Evolutionary conservation across 2,888 invertebrate genomes (phyloP).

Genomic region (Allacma fusca): DNA sequence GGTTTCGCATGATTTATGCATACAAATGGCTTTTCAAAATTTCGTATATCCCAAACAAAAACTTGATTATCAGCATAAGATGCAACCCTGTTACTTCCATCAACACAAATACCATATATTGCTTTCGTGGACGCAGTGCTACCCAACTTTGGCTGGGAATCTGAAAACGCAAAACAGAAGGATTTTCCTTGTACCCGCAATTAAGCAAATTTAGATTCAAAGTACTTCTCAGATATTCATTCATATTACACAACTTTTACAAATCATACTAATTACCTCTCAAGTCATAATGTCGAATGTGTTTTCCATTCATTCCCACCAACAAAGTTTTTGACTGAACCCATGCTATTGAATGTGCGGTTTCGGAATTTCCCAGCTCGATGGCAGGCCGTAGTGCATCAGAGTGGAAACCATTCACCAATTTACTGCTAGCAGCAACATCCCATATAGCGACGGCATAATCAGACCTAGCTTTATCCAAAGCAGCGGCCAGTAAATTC

Average conservation of each 20-base stretch:
- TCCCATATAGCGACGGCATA: constrained; percentile 92
- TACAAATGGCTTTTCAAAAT: constrained; percentile 83
- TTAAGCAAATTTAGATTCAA: neutral
- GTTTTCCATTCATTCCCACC: constrained; percentile 89
- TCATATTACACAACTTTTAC: too few species aligned
- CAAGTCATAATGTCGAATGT: constrained; percentile 86
- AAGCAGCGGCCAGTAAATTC: constrained; percentile 82
- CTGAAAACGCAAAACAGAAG: constrained; percentile 37
- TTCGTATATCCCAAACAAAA: constrained; percentile 87
- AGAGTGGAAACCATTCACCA: constrained; percentile 63
- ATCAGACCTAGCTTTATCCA: constrained; percentile 90
- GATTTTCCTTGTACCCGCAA: constrained; percentile 25
- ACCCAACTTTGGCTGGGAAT: constrained; percentile 57
- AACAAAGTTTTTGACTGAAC: constrained; percentile 79
- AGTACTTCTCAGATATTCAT: too few species aligned
- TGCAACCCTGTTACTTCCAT: constrained; percentile 81
- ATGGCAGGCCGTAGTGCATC: constrained; percentile 72
- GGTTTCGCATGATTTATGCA: constrained; percentile 75
- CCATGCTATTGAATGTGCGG: constrained; percentile 86
- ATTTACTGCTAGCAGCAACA: constrained; percentile 68
- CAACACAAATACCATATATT: constrained; percentile 82
- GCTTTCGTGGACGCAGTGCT: constrained; percentile 74
- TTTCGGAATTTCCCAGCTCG: constrained; percentile 84
- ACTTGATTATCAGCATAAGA: constrained; percentile 84
- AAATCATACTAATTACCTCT: constrained; percentile 71